A percentile compares a stretch with the other conserved stretches of the same genome.
These are phyloP conservation scores for Nomada goodeniana DNA, from an alignment of 2,888 invertebrate species.

Conservation along the genomic window DNA sequence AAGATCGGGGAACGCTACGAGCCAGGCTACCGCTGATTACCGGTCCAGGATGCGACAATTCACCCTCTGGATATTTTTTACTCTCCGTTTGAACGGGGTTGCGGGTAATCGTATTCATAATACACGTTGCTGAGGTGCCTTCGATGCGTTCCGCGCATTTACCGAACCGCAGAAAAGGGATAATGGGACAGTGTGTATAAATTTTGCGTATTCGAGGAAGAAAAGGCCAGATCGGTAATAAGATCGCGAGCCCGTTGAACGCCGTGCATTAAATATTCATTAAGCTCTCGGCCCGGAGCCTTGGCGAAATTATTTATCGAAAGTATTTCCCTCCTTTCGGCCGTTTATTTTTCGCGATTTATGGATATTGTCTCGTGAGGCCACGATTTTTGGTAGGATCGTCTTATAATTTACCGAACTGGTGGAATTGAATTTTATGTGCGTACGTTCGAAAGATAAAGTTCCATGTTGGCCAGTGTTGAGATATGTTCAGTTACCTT, in stretches of 20 bases:
- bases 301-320: conserved; percentile 16
- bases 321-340: neutral
- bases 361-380: neutral
- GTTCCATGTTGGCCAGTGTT: too few species aligned
- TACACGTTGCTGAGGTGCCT: neutral
- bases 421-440: neutral
- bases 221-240: conserved; percentile 17
- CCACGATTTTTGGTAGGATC: neutral
- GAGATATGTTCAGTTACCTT: too few species aligned
- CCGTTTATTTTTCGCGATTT: neutral
- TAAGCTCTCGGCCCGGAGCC: neutral
- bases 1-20: neutral
- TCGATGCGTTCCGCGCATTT: conserved; percentile 1
- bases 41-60: conserved; percentile 8
- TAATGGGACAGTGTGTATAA: conserved; percentile 8
- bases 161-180: neutral
- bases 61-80: conserved; percentile 6
- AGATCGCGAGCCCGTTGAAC: conserved; percentile 7
- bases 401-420: neutral
- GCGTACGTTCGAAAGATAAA: neutral
- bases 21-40: neutral
- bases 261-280: conserved; percentile 21
- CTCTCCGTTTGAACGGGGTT: neutral
- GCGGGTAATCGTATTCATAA: conserved; percentile 26
- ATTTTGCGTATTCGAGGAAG: conserved; percentile 8